Evolutionary conservation across 2,797 vertebrate species (phyloP), one percentile per base, ranked within the genome.

Genomic region (Scarus forsteni): DNA sequence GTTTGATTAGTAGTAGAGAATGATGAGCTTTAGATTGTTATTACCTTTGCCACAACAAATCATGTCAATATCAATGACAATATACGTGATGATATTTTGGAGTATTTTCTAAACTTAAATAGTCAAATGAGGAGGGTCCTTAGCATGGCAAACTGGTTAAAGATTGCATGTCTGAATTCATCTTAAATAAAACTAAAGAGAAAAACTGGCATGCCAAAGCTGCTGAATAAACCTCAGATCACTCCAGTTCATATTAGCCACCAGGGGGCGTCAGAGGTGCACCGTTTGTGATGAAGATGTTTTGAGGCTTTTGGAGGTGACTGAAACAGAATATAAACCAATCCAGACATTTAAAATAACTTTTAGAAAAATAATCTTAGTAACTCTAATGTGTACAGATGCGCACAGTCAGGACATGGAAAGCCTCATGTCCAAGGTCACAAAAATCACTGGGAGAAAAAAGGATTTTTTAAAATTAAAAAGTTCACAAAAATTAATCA

Each of bases 261-360:
- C 65, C 72, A 88, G 89, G 77, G 85, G 89, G 75, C 84, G 73
- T 35, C 77, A 59, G 45, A 7, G 2, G 10, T 64, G 65, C 12
- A 42, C 34, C 6, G 42, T 63, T 63, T 49, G 18, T 10, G 11
- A 5, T 6, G 48, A 48, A 3, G 46, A 57, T 43, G 42, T 62
- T 13, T 45, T 39, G 51, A 56, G 62, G 60, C 60, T 53, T 43
- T 57, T 60, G 42, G 38, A 27, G 49, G 62, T 44, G n/a, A 65
- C 56, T 19, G 49, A 48, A 58, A 54, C 6, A 3, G 4, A 11
- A 10, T 16, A 16, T 50, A 9, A 50, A 27, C 10, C 1, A 43
- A 3, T 46, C 16, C 68, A 60, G 36, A 57, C 75, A 58, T 69
- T 36, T 57, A 61, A 44, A 45, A 42, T 57, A 40, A 39, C 63